A percentile compares a stretch with the other conserved stretches of the same genome.
Conservation (phyloP, 2,113 vertebrate genomes). For the Hemiscyllium ocellatum region DNA sequence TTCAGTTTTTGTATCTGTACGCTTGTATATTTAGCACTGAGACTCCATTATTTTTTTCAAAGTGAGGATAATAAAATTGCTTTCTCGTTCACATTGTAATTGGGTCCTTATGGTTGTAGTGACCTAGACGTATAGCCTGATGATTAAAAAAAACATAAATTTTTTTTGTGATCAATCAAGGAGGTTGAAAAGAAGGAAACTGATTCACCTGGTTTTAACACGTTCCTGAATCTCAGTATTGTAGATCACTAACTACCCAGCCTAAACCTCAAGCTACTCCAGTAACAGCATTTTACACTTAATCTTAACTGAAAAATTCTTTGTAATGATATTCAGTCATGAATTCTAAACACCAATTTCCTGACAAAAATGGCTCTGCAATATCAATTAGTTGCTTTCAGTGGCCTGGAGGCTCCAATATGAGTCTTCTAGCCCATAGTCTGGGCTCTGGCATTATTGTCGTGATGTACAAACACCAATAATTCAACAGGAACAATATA, state of each 20-base stretch:
- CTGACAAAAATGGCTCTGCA: background rate
- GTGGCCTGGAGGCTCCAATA: too few species aligned
- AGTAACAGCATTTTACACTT: background rate
- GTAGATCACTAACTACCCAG: background rate
- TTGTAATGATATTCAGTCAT: background rate
- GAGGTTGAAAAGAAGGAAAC: too few species aligned
- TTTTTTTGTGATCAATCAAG: too few species aligned
- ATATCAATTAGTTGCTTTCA: background rate
- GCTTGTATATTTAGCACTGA: too few species aligned
- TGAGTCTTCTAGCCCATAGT: background rate
- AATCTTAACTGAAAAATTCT: background rate
- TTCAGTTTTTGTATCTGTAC: too few species aligned
- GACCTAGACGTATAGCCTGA: too few species aligned
- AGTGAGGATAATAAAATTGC: too few species aligned
- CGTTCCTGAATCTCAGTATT: background rate
- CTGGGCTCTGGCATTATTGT: background rate
- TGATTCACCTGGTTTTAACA: too few species aligned
- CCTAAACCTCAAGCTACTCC: background rate
- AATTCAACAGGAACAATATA: background rate
- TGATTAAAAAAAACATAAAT: too few species aligned
- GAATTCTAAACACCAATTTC: background rate
- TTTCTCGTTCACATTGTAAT: too few species aligned
- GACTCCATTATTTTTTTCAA: too few species aligned
- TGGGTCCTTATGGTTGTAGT: too few species aligned
- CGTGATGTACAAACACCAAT: background rate